Evolutionary conservation across 2,888 invertebrate genomes (phyloP).

Genomic region (Patella ulyssiponensis): DNA sequence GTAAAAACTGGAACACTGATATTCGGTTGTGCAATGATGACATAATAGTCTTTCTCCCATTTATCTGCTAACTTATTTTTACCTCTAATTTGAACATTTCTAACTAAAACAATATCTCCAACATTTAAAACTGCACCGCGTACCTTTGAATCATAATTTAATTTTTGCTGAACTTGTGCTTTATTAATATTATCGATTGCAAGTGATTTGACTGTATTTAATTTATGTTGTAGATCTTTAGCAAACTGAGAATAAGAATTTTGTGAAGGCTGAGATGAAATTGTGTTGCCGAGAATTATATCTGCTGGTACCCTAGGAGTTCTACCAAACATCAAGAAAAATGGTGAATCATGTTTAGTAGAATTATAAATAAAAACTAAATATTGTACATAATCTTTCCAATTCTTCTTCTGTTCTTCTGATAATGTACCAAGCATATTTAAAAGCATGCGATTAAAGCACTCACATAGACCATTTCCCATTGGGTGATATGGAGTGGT

Average conservation of each 20-base stretch:
- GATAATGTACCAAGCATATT: conserved; percentile 33
- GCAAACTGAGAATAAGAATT: conserved; percentile 5
- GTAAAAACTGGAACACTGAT: too few relatives aligned
- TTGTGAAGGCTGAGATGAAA: not conserved
- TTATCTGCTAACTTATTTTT: too few relatives aligned
- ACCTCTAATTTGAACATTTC: too few relatives aligned
- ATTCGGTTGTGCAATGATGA: too few relatives aligned
- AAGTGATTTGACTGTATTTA: conserved; percentile 8
- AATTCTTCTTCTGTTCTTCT: conserved; percentile 25
- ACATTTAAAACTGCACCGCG: too few relatives aligned
- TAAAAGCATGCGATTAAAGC: conserved; percentile 34
- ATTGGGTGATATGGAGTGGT: too few relatives aligned
- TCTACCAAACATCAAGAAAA: conserved; percentile 36
- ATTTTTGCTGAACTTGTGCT: too few relatives aligned
- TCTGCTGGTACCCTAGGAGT: conserved; percentile 34
- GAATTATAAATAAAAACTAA: conserved; percentile 34
- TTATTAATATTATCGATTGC: too few relatives aligned
- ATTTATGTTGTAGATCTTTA: not conserved
- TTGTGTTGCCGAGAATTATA: conserved; percentile 17
- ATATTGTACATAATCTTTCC: conserved; percentile 21
- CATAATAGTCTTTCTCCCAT: too few relatives aligned
- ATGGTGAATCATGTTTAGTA: conserved; percentile 30
- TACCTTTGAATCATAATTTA: too few relatives aligned
- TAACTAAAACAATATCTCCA: too few relatives aligned
- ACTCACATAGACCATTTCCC: conserved; percentile 18